A percentile compares a stretch with the other conserved stretches of the same genome.
Evolutionary conservation across 2,113 vertebrate genomes (phyloP).

Genomic region (Panthera leo): DNA sequence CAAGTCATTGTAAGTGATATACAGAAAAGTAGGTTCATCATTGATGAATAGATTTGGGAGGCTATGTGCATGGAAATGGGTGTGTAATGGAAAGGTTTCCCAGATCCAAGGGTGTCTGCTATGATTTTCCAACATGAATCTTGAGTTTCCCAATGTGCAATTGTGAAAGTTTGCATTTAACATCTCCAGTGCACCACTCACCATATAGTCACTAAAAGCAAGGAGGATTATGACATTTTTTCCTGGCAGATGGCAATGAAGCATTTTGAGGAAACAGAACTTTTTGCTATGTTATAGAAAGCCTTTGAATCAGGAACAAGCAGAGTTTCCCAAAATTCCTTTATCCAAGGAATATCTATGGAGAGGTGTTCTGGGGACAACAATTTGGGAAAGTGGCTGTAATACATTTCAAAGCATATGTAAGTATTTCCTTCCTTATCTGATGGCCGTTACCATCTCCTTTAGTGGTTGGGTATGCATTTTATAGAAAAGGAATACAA

Average conservation of each 20-base stretch:
- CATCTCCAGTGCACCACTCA: not conserved
- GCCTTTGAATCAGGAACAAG: not conserved
- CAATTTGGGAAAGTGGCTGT: not conserved
- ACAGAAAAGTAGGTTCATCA: not conserved
- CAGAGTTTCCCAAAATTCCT: not conserved
- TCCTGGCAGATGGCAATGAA: not conserved
- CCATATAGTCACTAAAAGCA: too few relatives aligned
- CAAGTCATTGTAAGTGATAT: too few relatives aligned
- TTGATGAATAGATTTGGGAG: not conserved
- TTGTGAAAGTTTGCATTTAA: not conserved
- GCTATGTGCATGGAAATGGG: not conserved
- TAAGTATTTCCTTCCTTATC: not conserved
- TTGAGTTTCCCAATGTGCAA: fast-evolving
- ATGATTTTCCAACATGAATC: fast-evolving
- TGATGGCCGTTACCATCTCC: not conserved
- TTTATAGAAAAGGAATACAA: not conserved
- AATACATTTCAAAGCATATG: not conserved
- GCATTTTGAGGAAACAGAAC: not conserved
- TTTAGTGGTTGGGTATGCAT: not conserved
- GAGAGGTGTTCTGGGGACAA: not conserved
- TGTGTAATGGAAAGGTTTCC: not conserved
- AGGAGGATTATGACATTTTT: fast-evolving
- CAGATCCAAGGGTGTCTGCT: not conserved
- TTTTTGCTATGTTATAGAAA: not conserved
- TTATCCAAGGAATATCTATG: not conserved